phyloP scores from a whole-genome alignment of 2,113 vertebrate genomes.

The Platichthys flesus region DNA sequence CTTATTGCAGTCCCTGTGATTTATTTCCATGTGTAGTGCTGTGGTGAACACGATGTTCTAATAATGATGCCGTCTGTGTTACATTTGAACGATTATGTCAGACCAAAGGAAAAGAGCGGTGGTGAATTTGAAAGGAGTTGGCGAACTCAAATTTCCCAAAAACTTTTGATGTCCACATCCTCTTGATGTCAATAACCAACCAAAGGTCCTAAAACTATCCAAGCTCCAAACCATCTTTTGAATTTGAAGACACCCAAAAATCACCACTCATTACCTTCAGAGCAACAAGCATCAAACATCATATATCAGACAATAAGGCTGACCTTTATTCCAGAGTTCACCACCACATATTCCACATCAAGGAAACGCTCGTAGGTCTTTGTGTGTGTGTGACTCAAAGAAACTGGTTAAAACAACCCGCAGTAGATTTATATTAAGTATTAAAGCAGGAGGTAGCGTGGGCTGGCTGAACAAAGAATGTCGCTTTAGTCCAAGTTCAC shows the following conservation, averaged over 20 bases:
- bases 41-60: slow-evolving; percentile 35
- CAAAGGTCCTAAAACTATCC: slow-evolving; percentile 14
- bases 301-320: neutral
- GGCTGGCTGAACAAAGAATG: slow-evolving; percentile 3
- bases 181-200: slow-evolving; percentile 51
- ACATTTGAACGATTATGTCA: slow-evolving; percentile 51
- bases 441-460: slow-evolving; percentile 3
- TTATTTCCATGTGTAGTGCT: slow-evolving; percentile 21
- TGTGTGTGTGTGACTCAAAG: neutral
- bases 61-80: slow-evolving; percentile 46
- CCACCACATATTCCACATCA: neutral
- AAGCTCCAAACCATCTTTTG: slow-evolving; percentile 37
- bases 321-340: neutral
- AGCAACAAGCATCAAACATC: neutral
- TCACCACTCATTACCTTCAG: slow-evolving; percentile 2
- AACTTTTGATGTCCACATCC: slow-evolving; percentile 41
- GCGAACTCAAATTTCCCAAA: slow-evolving; percentile 23
- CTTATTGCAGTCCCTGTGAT: slow-evolving; percentile 29
- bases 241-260: slow-evolving; percentile 17
- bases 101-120: slow-evolving; percentile 52
- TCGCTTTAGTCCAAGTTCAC: neutral
- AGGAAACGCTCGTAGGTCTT: neutral
- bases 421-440: slow-evolving; percentile 6
- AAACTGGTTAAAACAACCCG: neutral
- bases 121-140: slow-evolving; percentile 48